Conservation (phyloP, 2,888 invertebrate genomes). For the Gryllus longicercus region DNA sequence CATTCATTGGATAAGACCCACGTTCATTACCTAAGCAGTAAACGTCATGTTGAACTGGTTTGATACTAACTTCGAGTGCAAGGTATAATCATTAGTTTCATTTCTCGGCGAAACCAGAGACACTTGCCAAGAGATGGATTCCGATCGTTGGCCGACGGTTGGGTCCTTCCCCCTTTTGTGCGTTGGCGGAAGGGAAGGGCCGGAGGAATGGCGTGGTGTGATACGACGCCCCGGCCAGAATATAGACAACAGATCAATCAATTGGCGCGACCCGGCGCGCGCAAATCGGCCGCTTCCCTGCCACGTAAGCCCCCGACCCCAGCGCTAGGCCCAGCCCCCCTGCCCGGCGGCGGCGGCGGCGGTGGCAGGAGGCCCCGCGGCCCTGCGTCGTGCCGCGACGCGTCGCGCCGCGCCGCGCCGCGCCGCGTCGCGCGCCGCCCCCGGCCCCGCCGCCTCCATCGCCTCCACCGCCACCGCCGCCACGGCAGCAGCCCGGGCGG, state of each 20-base stretch:
- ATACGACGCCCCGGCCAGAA: conserved; percentile 36
- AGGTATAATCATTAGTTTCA: too few relatives aligned
- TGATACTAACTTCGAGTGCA: too few relatives aligned
- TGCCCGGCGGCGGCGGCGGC: conserved; percentile 40
- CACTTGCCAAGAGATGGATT: too few relatives aligned
- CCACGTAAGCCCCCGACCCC: conserved; percentile 28
- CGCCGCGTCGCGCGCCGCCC: conserved; percentile 10
- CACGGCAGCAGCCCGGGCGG: conserved; percentile 38
- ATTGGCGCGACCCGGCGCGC: conserved; percentile 28
- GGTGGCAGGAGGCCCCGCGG: conserved; percentile 31
- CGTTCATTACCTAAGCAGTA: too few relatives aligned
- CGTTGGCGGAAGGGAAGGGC: neutral
- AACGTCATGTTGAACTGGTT: too few relatives aligned
- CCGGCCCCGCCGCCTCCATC: conserved; percentile 30
- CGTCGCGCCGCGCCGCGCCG: conserved; percentile 27
- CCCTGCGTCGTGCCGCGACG: conserved; percentile 11
- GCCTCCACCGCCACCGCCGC: conserved; percentile 32
- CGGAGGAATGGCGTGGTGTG: conserved; percentile 36
- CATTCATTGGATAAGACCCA: too few relatives aligned
- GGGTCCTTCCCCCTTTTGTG: too few relatives aligned
- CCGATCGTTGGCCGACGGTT: too few relatives aligned
- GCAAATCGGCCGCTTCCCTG: conserved; percentile 8
- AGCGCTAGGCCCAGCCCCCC: conserved; percentile 28
- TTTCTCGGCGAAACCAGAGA: too few relatives aligned
- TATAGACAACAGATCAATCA: conserved; percentile 17